phyloP scores from a whole-genome alignment of 2,113 vertebrate species.

The western clawed frog (Xenopus tropicalis) region DNA sequence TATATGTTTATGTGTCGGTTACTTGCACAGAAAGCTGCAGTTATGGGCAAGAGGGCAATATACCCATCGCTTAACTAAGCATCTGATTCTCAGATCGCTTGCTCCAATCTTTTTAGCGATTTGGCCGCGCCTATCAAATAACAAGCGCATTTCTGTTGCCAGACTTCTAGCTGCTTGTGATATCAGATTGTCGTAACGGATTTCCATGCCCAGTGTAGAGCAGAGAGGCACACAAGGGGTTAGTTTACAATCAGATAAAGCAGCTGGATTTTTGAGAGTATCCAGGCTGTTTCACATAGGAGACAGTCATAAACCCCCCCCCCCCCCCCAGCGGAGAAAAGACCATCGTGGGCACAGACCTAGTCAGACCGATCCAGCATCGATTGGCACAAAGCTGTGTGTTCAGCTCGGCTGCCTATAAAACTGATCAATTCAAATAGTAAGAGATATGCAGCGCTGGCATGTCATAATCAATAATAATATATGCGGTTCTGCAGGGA shows the following conservation, averaged over 20 bases:
- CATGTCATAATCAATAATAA: not conserved
- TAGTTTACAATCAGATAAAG: constrained; percentile 4
- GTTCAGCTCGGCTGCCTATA: not conserved
- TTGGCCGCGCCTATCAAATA: not conserved
- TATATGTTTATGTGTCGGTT: no score
- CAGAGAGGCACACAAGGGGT: not conserved
- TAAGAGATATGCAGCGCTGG: not conserved
- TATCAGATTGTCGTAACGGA: no score
- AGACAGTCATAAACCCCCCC: not conserved
- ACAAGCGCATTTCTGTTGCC: not conserved
- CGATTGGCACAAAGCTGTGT: not conserved
- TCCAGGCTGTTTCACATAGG: not conserved
- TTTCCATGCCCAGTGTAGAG: no score
- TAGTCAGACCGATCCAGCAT: not conserved
- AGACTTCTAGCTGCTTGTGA: no score
- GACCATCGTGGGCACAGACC: not conserved
- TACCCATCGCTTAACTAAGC: no score
- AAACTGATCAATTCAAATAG: not conserved
- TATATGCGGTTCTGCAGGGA: no score
- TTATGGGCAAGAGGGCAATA: no score
- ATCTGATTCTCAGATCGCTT: no score
- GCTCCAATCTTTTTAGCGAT: not conserved
- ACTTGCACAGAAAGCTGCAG: no score
- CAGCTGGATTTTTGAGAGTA: not conserved
- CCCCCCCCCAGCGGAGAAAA: not conserved